These are phyloP conservation scores for Threskiornis aethiopicus DNA, from an alignment of 2,797 vertebrate species.

Conservation along the genomic window DNA sequence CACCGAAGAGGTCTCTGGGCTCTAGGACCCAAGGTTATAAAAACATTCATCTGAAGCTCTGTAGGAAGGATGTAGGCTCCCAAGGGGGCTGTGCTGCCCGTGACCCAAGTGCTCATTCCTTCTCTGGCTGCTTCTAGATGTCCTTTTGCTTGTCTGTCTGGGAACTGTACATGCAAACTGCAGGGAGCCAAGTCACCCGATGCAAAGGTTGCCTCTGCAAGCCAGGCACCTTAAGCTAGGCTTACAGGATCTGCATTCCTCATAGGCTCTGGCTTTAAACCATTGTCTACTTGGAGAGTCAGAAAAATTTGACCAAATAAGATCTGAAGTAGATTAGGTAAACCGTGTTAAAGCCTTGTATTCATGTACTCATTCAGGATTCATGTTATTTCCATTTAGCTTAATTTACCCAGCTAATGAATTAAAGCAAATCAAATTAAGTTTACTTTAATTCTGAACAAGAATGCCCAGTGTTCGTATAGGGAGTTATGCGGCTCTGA, in stretches of 20 bases:
- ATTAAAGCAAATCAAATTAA: background rate
- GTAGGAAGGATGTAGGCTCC: background rate
- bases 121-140: background rate
- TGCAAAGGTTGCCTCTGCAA: background rate
- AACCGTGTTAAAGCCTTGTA: background rate
- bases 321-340: background rate
- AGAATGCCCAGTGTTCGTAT: background rate
- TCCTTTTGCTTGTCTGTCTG: background rate
- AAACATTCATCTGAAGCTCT: background rate
- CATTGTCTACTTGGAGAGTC: background rate
- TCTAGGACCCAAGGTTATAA: background rate
- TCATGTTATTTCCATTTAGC: background rate
- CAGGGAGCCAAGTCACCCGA: rapidly evolving
- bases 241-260: background rate
- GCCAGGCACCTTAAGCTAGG: background rate
- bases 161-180: background rate
- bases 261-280: background rate
- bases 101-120: background rate
- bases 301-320: background rate
- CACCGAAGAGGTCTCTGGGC: background rate
- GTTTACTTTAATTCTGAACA: background rate
- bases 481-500: background rate
- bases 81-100: background rate
- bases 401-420: background rate
- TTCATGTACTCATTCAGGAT: background rate